Evolutionary conservation across 2,113 vertebrate genomes (phyloP), one percentile per base, ranked within the genome.

Genomic region (Apodemus sylvaticus): DNA sequence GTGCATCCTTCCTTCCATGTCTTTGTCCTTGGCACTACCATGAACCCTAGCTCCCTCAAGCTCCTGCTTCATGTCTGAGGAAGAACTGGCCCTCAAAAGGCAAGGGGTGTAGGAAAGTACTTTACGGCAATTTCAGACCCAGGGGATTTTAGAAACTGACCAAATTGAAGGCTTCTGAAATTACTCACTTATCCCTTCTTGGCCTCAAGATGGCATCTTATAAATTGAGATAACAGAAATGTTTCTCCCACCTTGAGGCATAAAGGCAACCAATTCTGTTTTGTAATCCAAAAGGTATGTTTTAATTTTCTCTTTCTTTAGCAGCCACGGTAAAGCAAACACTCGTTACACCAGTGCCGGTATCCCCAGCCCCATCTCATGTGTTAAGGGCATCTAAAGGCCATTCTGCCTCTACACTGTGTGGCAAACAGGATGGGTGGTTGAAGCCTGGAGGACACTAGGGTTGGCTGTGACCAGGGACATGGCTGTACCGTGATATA

Each of bases 301-400:
- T 83, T 97, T 86, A 85, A 96, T 97, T 93, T 94, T 90, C 73
- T 77, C 66, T 79, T 95, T 94, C 91, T 91, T 94, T 77, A 51
- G 55, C 74, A 79, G 89, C 64, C 58, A 36, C 64, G 78, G 97
- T 96, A 96, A 89, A 94, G 90, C 93, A 96, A 98, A 97, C 97
- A 97, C 98, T 98, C 98, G 98, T 97, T 98, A 70, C 24, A 9
- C 68, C 71, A 16, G 53, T 1, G 1, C 87, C n/a, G 89, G 66
- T 55, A 62, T 78, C 51, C 77, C 88, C 55, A 74, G 62, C 26
- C 66, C 76, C 70, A 53, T 11, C n/a, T n/a, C 34, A 39, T 42
- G 48, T 5, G 3, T 51, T 68, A 89, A 93, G 78, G 48, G 83
- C 53, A 22, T 60, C 48, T 73, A 24, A 68, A 39, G 26, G 48